These are phyloP conservation scores for Deroplatys truncata DNA, from an alignment of 2,888 invertebrate species.

Conservation along the genomic window DNA sequence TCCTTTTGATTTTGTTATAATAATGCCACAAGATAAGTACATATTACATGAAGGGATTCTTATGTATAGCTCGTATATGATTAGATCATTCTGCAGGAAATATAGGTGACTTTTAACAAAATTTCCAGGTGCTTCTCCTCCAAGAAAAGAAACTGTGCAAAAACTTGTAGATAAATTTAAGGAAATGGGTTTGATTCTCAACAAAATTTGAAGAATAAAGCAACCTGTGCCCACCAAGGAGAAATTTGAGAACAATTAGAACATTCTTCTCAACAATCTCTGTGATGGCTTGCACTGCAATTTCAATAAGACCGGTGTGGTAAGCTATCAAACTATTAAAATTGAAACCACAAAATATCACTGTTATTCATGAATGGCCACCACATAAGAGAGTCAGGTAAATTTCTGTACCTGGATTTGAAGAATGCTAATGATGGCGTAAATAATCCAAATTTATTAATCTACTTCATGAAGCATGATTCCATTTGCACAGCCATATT, in stretches of 20 bases:
- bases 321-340: neutral
- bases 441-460: too few relatives aligned
- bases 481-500: too few relatives aligned
- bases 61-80: neutral
- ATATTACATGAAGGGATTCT: neutral
- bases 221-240: neutral
- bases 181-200: neutral
- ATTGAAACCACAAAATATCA: neutral
- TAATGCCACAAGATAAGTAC: too few relatives aligned
- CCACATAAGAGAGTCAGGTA: neutral
- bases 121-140: neutral
- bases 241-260: neutral
- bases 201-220: neutral
- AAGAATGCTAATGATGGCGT: neutral
- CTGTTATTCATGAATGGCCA: too few relatives aligned
- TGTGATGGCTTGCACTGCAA: neutral
- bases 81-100: neutral
- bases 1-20: too few relatives aligned
- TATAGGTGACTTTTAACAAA: neutral
- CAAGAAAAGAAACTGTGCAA: neutral
- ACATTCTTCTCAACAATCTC: neutral
- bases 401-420: neutral
- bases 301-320: neutral
- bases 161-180: neutral
- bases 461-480: too few relatives aligned